Evolutionary conservation across 2,888 invertebrate genomes (phyloP).

Genomic region (Doris montereyensis): DNA sequence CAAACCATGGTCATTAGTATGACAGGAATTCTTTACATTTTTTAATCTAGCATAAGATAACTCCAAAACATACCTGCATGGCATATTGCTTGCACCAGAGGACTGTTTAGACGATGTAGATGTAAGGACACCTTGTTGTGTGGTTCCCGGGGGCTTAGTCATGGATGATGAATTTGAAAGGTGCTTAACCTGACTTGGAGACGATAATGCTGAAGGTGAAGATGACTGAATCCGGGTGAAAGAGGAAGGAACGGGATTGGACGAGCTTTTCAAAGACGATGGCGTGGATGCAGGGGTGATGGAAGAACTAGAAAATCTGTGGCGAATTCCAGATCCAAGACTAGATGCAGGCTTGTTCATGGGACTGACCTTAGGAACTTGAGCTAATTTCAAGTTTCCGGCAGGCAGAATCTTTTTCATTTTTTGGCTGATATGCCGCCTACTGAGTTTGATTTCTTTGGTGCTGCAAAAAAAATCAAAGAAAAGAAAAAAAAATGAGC

Average conservation of each 20-base stretch:
- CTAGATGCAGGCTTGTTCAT: neutral
- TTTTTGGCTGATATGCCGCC: slow-evolving; percentile 82
- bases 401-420: slow-evolving; percentile 59
- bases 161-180: neutral
- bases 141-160: neutral
- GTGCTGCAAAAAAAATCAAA: slow-evolving; percentile 77
- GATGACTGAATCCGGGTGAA: slow-evolving; percentile 18
- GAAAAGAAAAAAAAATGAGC: too few relatives aligned
- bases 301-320: neutral
- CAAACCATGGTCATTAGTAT: too few relatives aligned
- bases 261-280: neutral
- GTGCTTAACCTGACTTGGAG: neutral
- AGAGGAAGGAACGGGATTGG: neutral
- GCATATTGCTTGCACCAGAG: slow-evolving; percentile 43
- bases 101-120: slow-evolving; percentile 29
- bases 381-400: neutral
- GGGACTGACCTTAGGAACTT: neutral
- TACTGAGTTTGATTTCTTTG: slow-evolving; percentile 92
- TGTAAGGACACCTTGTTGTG: slow-evolving; percentile 24
- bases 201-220: neutral
- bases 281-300: neutral
- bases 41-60: too few relatives aligned
- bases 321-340: neutral
- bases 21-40: too few relatives aligned
- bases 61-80: slow-evolving; percentile 38